phyloP scores from a whole-genome alignment of 1,140 invertebrate genomes.

The Nephila pilipes region DNA sequence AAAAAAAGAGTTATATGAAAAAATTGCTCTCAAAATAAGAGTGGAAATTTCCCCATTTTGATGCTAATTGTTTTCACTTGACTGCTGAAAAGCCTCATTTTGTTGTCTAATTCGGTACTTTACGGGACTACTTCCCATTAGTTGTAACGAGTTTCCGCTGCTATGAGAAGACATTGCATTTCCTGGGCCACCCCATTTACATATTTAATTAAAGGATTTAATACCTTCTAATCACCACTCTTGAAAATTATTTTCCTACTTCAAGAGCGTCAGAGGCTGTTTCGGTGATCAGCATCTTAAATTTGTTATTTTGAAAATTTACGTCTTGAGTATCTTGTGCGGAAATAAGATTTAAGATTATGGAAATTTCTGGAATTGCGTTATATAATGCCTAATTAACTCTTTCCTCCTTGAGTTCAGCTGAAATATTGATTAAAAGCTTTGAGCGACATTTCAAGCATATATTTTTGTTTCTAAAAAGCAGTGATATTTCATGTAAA shows the following conservation, averaged over 20 bases:
- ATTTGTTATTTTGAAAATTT: not conserved
- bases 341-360: not conserved
- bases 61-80: not conserved
- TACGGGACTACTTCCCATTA: not conserved
- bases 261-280: not conserved
- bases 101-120: not conserved
- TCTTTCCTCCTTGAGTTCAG: not conserved
- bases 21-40: not conserved
- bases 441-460: not conserved
- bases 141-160: not conserved
- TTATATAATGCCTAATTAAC: not conserved
- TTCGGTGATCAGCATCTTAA: not conserved
- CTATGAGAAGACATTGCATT: not conserved
- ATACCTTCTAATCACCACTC: not conserved
- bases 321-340: not conserved
- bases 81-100: not conserved
- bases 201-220: conserved; percentile 9
- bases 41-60: not conserved
- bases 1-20: not conserved
- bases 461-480: too few species aligned
- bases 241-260: not conserved
- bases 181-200: not conserved
- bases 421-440: not conserved
- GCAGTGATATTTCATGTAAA: too few species aligned
- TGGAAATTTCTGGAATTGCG: not conserved